Conservation (phyloP, 2,888 invertebrate genomes). For the Euzetes globulus region DNA sequence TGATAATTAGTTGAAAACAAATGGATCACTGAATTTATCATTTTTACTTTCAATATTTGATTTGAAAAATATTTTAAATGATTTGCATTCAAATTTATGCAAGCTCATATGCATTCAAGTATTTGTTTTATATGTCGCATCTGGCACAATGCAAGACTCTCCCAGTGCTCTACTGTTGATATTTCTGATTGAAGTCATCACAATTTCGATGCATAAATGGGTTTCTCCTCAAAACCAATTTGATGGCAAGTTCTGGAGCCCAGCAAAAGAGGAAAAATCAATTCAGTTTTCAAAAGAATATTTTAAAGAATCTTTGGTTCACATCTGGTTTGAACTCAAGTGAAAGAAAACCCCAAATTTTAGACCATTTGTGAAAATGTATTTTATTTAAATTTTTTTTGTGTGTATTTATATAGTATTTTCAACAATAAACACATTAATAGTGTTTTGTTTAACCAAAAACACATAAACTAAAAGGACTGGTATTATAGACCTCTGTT, state of each 20-base stretch:
- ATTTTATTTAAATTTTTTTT: neutral
- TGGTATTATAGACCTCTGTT: neutral
- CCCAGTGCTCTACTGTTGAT: neutral
- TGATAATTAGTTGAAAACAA: no score
- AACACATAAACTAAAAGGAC: neutral
- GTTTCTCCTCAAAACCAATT: neutral
- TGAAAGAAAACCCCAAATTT: neutral
- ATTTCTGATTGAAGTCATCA: neutral
- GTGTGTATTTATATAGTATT: no score
- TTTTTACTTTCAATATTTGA: no score
- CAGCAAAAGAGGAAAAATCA: neutral
- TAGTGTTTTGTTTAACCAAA: neutral
- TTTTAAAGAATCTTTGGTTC: neutral
- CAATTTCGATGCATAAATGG: slow-evolving; percentile 3
- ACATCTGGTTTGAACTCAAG: neutral
- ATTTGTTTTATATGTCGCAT: neutral
- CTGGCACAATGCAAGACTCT: neutral
- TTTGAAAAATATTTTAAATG: no score
- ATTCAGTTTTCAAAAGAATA: neutral
- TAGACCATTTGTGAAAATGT: neutral
- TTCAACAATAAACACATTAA: no score
- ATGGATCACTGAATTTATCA: no score
- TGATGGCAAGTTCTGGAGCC: neutral
- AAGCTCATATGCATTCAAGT: neutral
- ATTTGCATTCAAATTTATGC: no score